Evolutionary conservation across 1,140 invertebrate species (phyloP).

Genomic region (Eufriesea mexicana): DNA sequence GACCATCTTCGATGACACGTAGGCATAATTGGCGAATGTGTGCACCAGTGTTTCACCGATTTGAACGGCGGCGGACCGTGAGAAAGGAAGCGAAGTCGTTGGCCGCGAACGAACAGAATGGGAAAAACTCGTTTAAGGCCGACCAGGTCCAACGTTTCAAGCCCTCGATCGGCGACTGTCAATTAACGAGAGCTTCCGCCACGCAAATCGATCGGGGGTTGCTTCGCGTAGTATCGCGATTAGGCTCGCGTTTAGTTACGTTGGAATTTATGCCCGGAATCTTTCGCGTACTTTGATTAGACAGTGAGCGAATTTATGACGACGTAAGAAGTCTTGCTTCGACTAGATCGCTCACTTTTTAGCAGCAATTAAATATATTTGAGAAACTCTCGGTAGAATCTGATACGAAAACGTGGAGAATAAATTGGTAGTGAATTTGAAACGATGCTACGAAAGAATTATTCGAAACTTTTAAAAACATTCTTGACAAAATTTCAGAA

Average conservation of each 20-base stretch:
- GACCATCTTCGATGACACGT: not conserved
- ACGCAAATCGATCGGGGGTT: not conserved
- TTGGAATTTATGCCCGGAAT: not conserved
- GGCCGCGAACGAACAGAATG: conserved; percentile 28
- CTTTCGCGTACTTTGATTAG: not conserved
- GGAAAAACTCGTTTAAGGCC: conserved; percentile 57
- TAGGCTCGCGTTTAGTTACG: not conserved
- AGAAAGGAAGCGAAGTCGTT: conserved; percentile 58
- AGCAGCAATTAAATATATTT: no score
- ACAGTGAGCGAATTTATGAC: not conserved
- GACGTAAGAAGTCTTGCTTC: not conserved
- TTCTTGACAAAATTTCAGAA: no score
- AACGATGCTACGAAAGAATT: no score
- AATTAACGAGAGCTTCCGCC: conserved; percentile 40
- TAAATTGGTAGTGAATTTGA: no score
- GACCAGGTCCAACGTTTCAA: conserved; percentile 30
- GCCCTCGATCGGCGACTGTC: conserved; percentile 20
- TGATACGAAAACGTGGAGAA: no score
- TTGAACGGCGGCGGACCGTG: conserved; percentile 49
- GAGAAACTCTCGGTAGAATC: no score
- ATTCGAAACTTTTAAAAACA: no score
- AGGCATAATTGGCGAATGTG: not conserved
- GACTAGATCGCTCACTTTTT: no score
- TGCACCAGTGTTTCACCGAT: conserved; percentile 36
- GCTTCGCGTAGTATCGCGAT: not conserved